Evolutionary conservation across 2,888 invertebrate genomes (phyloP), one percentile per base, ranked within the genome.

Genomic region (Gymnocheta viridis): DNA sequence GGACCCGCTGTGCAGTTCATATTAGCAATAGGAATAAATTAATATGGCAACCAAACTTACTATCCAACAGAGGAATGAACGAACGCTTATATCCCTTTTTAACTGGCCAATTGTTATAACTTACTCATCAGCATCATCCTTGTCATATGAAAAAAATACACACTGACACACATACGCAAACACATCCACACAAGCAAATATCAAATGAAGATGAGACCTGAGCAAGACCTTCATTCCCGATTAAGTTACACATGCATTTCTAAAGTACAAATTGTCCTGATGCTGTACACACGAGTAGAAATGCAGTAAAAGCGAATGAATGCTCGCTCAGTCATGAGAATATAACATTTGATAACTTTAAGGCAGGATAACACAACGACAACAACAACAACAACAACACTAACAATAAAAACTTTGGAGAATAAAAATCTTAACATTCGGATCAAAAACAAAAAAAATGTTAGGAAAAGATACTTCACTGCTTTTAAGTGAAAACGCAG

Each of bases 371-470:
- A 12, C 35, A 56, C 24, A 44, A 70, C 32, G 49, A 49, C 69
- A 69, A 49, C 27, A 49, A 19, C 44, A 6, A 44, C 47, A 24
- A 41, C 4, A 41, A 38, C 41, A 54, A 54, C 38, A 67, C 5
- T 38, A 67, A 78, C 38, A 29, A 64, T 22, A 64, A 29, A 51
- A 27, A 74, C 38, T 47, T 62, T 44, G 44, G 24, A 64, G 56
- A 32, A 74, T 74, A 78, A 78, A 82, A 47, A 73, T 27, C 27
- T 82, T 67, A 56, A 62, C 58, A 70, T 70, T 82, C 56, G 69
- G 69, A 58, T 47, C 73, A 51, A 73, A 79, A 35, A 64, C 82
- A 79, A 82, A 79, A 62, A 58, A 79, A 62, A 79, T 74, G n/a
- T n/a, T n/a, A n/a, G n/a, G n/a, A n/a, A n/a, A n/a, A n/a, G n/a